Conservation (phyloP, 2,113 vertebrate species). For the Elephantulus edwardii region DNA sequence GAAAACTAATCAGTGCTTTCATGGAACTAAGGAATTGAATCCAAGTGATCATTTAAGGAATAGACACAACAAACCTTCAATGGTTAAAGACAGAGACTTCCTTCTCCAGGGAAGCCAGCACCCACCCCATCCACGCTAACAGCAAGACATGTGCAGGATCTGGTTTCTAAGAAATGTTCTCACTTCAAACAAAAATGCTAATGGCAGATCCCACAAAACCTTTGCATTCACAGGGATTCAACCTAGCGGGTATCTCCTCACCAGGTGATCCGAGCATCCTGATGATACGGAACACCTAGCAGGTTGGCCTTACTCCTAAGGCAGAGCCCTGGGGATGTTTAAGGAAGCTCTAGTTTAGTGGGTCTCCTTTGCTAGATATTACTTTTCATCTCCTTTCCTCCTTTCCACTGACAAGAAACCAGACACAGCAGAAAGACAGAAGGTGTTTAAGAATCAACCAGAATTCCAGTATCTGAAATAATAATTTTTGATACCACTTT, state of each 20-base stretch:
- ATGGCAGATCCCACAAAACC: background rate
- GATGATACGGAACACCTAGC: background rate
- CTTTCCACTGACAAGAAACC: background rate
- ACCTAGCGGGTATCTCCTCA: background rate
- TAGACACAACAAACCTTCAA: background rate
- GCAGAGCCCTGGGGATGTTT: background rate
- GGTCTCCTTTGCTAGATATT: background rate
- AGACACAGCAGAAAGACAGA: background rate
- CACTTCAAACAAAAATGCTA: background rate
- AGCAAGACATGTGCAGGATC: background rate
- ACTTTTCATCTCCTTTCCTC: background rate
- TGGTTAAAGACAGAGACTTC: background rate
- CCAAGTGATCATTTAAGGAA: too few species aligned
- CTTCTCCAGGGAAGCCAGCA: background rate
- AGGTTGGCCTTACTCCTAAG: background rate
- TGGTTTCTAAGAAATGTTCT: background rate
- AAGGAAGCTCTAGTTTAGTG: background rate
- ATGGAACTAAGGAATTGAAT: background rate
- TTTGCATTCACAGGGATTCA: background rate
- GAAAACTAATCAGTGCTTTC: background rate
- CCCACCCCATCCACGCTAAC: background rate
- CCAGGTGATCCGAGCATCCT: background rate
- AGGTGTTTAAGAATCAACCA: background rate
- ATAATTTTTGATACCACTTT: background rate
- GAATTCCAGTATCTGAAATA: constrained; percentile 1